Evolutionary conservation across 2,888 invertebrate species (phyloP).

Genomic region (Brenthis ino): DNA sequence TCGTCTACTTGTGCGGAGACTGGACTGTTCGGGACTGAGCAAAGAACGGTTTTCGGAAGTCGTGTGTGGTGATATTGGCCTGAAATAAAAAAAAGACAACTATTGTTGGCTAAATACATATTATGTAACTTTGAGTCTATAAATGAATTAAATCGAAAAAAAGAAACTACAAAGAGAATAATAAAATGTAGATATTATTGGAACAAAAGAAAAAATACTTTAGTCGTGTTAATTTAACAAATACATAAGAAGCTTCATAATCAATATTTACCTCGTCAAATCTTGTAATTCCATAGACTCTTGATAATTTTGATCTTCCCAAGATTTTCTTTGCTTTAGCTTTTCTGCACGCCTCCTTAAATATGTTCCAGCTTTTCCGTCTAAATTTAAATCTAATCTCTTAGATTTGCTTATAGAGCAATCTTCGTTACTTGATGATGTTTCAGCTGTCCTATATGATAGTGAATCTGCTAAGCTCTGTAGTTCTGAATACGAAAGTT

Average conservation of each 20-base stretch:
- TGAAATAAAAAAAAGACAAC: conserved; percentile 38
- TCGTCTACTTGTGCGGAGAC: conserved; percentile 61
- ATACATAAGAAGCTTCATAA: background rate
- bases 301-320: conserved; percentile 88
- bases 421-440: conserved; percentile 73
- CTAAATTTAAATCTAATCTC: conserved; percentile 70
- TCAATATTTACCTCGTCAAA: conserved; percentile 69
- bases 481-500: conserved; percentile 69
- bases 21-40: conserved; percentile 71
- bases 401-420: conserved; percentile 73
- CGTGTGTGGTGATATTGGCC: conserved; percentile 75
- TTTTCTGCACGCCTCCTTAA: conserved; percentile 75
- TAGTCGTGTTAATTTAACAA: too few species aligned
- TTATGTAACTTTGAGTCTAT: too few species aligned
- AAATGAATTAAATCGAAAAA: too few species aligned
- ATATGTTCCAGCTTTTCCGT: conserved; percentile 77
- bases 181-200: too few species aligned
- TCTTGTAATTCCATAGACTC: conserved; percentile 87
- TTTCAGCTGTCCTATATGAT: conserved; percentile 65
- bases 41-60: conserved; percentile 74
- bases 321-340: conserved; percentile 82
- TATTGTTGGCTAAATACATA: too few species aligned
- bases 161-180: too few species aligned
- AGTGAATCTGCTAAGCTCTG: conserved; percentile 73
- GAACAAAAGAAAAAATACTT: too few species aligned